Evolutionary conservation across 2,888 invertebrate species (phyloP).

Genomic region (Rhagophthalmus giganteus): DNA sequence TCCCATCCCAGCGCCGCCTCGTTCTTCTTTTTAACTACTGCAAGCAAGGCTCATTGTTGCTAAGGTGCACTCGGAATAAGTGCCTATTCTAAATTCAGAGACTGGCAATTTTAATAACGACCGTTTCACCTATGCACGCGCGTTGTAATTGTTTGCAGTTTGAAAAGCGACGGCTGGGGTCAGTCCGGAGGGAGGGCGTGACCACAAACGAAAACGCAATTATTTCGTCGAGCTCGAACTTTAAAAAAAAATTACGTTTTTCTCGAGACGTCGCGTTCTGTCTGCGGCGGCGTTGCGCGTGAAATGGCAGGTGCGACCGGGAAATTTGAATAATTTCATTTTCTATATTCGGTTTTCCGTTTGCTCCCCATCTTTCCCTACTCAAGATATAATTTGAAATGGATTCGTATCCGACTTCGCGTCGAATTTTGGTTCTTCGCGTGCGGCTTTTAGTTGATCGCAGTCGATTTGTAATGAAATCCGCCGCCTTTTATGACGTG

Average conservation of each 20-base stretch:
- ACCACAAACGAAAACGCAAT: too few species aligned
- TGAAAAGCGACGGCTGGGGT: too few species aligned
- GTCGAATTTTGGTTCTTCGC: too few species aligned
- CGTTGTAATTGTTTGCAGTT: not conserved
- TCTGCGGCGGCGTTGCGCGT: too few species aligned
- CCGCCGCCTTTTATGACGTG: constrained; percentile 6
- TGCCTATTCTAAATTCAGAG: constrained; percentile 6
- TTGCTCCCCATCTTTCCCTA: not conserved
- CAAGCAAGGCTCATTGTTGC: constrained; percentile 11
- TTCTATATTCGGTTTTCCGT: constrained; percentile 3
- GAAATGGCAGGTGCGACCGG: not conserved
- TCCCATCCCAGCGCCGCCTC: too few species aligned
- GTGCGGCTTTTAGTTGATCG: constrained; percentile 7
- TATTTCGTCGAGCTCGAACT: too few species aligned
- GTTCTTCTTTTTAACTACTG: not conserved
- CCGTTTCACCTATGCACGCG: constrained; percentile 6
- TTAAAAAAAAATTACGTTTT: too few species aligned
- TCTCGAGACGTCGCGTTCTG: too few species aligned
- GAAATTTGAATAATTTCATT: constrained; percentile 12
- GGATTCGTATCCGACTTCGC: constrained; percentile 8
- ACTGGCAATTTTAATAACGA: constrained; percentile 16
- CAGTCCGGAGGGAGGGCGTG: too few species aligned
- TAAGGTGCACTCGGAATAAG: constrained; percentile 15
- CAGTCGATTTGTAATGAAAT: constrained; percentile 16
- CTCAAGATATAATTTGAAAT: constrained; percentile 11